Evolutionary conservation across 2,113 vertebrate genomes (phyloP).

Genomic region (Chauna torquata): DNA sequence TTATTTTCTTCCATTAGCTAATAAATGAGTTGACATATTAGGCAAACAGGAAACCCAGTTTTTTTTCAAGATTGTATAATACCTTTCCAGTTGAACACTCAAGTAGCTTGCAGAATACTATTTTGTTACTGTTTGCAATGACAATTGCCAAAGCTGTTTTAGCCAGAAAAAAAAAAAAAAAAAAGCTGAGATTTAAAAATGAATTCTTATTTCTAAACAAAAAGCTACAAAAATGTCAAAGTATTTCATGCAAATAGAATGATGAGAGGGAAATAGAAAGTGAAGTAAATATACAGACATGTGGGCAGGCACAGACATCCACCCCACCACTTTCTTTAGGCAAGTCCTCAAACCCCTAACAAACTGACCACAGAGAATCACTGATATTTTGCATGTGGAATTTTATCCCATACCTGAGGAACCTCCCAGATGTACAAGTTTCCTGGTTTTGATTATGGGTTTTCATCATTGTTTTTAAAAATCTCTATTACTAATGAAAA

Average conservation of each 20-base stretch:
- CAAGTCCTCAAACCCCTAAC: background rate
- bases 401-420: background rate
- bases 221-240: background rate
- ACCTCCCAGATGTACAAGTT: background rate
- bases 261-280: background rate
- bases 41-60: background rate
- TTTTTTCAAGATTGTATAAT: background rate
- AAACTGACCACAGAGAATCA: background rate
- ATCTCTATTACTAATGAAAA: background rate
- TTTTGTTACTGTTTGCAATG: background rate
- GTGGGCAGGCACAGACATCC: background rate
- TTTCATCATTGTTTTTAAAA: background rate
- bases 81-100: background rate
- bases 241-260: background rate
- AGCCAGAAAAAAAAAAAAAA: background rate
- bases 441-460: rapidly evolving
- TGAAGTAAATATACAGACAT: background rate
- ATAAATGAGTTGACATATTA: background rate
- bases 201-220: background rate
- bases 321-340: background rate
- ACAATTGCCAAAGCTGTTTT: background rate
- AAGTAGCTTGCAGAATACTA: background rate
- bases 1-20: background rate
- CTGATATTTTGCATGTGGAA: background rate
- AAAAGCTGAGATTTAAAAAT: background rate